A percentile compares a stretch with the other conserved stretches of the same genome.
phyloP scores from a whole-genome alignment of 2,888 invertebrate species.

The Xestoiulus laeticollis region DNA sequence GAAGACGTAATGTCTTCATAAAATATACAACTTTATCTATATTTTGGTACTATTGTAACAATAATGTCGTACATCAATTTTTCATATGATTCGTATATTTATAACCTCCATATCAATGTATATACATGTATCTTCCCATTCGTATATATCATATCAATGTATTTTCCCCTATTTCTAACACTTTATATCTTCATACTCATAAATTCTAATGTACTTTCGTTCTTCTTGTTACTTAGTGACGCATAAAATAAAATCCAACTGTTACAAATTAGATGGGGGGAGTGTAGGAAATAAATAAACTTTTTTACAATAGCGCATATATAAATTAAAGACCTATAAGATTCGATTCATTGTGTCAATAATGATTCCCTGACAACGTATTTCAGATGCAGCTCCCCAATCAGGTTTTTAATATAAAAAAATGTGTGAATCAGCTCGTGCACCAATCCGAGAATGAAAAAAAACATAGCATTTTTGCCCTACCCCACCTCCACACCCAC shows the following conservation, averaged over 20 bases:
- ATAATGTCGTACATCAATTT: no score
- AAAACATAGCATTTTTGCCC: not conserved
- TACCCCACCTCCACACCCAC: not conserved
- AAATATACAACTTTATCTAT: no score
- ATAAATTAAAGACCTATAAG: not conserved
- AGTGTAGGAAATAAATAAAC: not conserved
- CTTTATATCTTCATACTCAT: no score
- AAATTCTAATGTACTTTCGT: not conserved
- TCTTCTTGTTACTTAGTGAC: not conserved
- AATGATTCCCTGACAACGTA: not conserved
- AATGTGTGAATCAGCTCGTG: not conserved
- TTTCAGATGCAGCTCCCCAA: not conserved
- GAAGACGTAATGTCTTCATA: no score
- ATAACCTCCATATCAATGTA: no score
- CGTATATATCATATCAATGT: no score
- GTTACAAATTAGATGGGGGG: not conserved
- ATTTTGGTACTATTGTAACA: no score
- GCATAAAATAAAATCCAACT: not conserved
- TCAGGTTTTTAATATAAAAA: not conserved
- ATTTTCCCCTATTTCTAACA: no score
- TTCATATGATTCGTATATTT: no score
- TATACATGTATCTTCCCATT: no score
- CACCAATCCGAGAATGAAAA: not conserved
- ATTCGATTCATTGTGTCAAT: not conserved
- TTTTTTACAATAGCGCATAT: not conserved